Base-by-base conservation (phyloP, 2,888 invertebrate species). In the Chloromyia formosa region DNA sequence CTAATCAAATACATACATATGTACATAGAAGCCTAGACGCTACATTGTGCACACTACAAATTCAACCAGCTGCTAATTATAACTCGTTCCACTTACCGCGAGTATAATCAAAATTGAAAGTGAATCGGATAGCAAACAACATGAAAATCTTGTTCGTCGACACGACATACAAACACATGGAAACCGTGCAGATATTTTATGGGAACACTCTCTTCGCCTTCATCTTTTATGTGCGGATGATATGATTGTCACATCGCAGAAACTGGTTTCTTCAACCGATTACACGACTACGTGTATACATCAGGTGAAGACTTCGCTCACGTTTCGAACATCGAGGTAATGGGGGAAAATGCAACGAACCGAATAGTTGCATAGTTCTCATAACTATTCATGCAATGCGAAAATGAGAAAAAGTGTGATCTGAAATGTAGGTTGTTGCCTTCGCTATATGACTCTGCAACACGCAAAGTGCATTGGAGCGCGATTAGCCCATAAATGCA, bases 271-370 rank as follows among this genome's bases (percentile, higher is more conserved):
- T 35, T 35, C 2, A 35, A 35, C 7, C 2, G 27, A 35, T 35
- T 35, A 35, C 7, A 35, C 27, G 27, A 35, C 3, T 4, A 35
- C 2, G 7, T 35, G 27, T 35, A 35, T 4, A 35, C 27, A 35
- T 35, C 27, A 35, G 27, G 66, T 18, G 16, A 1, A 16, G 66
- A 14, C 9, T 58, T 12, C 23, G 66, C 22, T 12, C 18, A 64
- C 20, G 20, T 45, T 22, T 22, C 10, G 1, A 42, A 18, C 23
- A 69, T 69, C 23, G 35, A 58, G 40, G 42, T 71, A 18, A 58
- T 58, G 23, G 42, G 58, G 71, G 40, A 22, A 71, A 68, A 35
- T 56, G 58, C 42, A 71, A n/a, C 58, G 12, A 27, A 56, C 40
- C 42, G 49, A 54, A 69, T 14, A 69, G 54, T 27, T 53, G 23